A percentile compares a stretch with the other conserved stretches of the same genome.
Conservation (phyloP, 2,888 invertebrate species). For the Tuberolachnus salignus region DNA sequence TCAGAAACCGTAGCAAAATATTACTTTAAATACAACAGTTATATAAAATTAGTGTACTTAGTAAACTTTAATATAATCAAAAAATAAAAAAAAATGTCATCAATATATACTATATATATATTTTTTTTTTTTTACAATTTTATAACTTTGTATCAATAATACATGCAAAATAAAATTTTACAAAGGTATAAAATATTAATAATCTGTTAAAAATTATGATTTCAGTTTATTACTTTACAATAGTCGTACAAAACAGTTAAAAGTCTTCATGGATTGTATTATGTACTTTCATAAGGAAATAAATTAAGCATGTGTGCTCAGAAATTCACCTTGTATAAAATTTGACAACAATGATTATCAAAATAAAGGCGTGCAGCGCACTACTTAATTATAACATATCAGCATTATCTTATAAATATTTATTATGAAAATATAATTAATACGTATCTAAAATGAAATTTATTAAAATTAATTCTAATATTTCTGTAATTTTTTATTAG, state of each 20-base stretch:
- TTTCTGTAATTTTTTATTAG: not conserved
- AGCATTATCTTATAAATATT: not conserved
- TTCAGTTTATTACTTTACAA: not conserved
- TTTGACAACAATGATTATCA: not conserved
- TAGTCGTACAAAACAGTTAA: not conserved
- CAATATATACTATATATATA: too few relatives aligned
- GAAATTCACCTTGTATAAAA: not conserved
- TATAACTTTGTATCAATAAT: slow-evolving; percentile 24
- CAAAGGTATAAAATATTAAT: slow-evolving; percentile 34
- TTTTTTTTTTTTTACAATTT: slow-evolving; percentile 31
- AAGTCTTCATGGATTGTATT: too few relatives aligned
- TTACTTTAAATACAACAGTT: too few relatives aligned
- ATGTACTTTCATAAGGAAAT: too few relatives aligned
- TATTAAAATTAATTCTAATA: not conserved
- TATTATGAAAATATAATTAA: not conserved
- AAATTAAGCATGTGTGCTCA: too few relatives aligned
- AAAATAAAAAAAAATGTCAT: too few relatives aligned
- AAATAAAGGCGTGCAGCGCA: not conserved
- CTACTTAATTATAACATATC: not conserved
- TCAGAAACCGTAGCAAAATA: too few relatives aligned
- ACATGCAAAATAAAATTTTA: slow-evolving; percentile 31
- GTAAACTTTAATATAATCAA: too few relatives aligned
- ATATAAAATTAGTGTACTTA: too few relatives aligned
- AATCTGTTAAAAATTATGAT: slow-evolving; percentile 14
- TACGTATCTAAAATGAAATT: not conserved